Evolutionary conservation across 2,888 invertebrate species (phyloP).

Genomic region (Cloeon dipterum): DNA sequence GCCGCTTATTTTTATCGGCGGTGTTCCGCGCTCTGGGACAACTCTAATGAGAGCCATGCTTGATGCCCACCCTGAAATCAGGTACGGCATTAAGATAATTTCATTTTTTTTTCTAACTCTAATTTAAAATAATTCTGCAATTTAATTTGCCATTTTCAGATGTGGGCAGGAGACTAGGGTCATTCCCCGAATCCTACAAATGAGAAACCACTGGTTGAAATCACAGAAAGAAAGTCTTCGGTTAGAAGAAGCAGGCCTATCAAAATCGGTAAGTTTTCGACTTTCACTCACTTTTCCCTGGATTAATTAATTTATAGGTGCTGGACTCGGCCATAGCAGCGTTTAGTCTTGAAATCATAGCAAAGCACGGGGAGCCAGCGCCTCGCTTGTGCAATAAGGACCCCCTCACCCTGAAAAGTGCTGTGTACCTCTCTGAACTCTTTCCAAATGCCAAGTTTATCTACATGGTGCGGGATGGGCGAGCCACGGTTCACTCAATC

Average conservation of each 20-base stretch:
- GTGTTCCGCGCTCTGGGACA: conserved; percentile 92
- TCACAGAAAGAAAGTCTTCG: conserved; percentile 80
- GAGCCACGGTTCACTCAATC: conserved; percentile 96
- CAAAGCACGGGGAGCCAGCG: conserved; percentile 87
- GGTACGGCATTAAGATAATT: conserved; percentile 34
- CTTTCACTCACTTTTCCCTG: conserved; percentile 1
- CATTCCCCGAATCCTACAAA: conserved; percentile 85
- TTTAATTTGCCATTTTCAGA: conserved; percentile 24
- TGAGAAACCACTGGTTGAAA: conserved; percentile 87
- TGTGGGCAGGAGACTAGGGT: conserved; percentile 95
- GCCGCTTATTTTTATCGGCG: conserved; percentile 92
- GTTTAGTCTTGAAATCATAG: conserved; percentile 90
- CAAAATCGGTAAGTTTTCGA: conserved; percentile 39
- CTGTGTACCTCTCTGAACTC: conserved; percentile 76
- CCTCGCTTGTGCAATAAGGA: conserved; percentile 95
- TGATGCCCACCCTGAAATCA: conserved; percentile 90
- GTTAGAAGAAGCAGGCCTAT: conserved; percentile 82
- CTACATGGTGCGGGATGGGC: conserved; percentile 94
- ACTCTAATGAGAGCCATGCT: conserved; percentile 95
- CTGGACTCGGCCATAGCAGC: conserved; percentile 90
- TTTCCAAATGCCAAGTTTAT: conserved; percentile 97
- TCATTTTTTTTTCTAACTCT: conserved; percentile 1
- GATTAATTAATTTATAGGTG: conserved; percentile 23
- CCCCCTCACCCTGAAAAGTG: conserved; percentile 92
- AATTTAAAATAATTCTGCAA: too few species aligned